These are phyloP conservation scores for Archaeoteleia sp. DNA, from an alignment of 2,888 invertebrate species.

Conservation along the genomic window DNA sequence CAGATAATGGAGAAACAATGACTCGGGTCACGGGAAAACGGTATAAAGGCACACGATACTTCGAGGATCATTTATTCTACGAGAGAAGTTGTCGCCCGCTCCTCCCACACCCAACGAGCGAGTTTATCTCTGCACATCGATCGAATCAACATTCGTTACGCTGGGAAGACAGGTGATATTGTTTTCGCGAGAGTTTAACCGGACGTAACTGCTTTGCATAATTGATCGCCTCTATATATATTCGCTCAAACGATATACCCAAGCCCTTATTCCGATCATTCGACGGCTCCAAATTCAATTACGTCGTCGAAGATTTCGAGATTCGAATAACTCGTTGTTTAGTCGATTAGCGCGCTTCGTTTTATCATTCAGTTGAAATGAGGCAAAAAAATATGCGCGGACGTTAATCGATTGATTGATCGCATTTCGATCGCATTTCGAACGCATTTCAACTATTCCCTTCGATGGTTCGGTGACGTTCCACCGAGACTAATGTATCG, in stretches of 20 bases:
- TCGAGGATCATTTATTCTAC: conserved; percentile 8
- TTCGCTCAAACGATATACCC: conserved; percentile 6
- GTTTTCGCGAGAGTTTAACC: conserved; percentile 35
- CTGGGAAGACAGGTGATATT: conserved; percentile 29
- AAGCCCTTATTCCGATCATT: conserved; percentile 23
- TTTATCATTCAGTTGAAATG: too few species aligned
- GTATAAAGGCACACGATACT: conserved; percentile 13
- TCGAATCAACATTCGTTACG: conserved; percentile 25
- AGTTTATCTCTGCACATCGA: conserved; percentile 3
- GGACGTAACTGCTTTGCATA: conserved; percentile 41
- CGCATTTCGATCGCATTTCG: too few species aligned
- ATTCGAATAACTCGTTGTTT: background rate
- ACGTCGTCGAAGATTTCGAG: conserved; percentile 16
- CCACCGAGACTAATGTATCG: too few species aligned
- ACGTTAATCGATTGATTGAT: too few species aligned
- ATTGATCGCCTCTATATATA: conserved; percentile 36
- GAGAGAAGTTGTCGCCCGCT: background rate
- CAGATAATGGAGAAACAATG: conserved; percentile 18
- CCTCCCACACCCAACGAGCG: background rate
- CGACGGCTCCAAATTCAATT: conserved; percentile 29
- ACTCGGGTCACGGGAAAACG: conserved; percentile 12
- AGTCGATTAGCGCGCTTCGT: conserved; percentile 7
- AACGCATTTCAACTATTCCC: too few species aligned
- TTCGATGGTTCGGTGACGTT: too few species aligned
- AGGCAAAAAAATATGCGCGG: too few species aligned